These are phyloP conservation scores for Apteryx mantelli DNA, from an alignment of 2,113 vertebrate genomes.

Conservation along the genomic window DNA sequence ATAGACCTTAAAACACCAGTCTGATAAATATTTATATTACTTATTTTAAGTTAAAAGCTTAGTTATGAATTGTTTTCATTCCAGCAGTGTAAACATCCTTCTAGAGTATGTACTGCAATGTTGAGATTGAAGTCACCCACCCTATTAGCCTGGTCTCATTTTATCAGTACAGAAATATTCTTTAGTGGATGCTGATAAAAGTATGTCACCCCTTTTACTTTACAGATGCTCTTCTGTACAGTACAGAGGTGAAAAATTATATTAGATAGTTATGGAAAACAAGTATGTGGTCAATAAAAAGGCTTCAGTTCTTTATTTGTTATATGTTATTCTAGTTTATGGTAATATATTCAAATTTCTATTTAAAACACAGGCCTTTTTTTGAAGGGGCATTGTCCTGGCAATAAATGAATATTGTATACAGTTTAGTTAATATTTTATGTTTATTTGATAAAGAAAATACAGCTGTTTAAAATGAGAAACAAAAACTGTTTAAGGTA, in stretches of 20 bases:
- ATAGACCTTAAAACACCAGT: slow-evolving; percentile 50
- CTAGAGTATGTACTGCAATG: slow-evolving; percentile 19
- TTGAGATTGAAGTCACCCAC: slow-evolving; percentile 35
- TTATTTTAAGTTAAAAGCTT: slow-evolving; percentile 72
- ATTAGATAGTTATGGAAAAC: background rate
- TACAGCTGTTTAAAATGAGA: slow-evolving; percentile 62
- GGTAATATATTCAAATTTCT: no score
- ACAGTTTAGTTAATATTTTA: slow-evolving; percentile 66
- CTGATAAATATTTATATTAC: slow-evolving; percentile 69
- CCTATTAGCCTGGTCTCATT: slow-evolving; percentile 29
- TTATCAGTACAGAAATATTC: slow-evolving; percentile 44
- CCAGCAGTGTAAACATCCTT: slow-evolving; percentile 68
- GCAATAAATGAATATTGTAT: slow-evolving; percentile 30
- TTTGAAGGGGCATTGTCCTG: background rate
- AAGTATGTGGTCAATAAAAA: background rate
- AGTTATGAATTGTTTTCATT: slow-evolving; percentile 70
- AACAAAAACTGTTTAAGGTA: slow-evolving; percentile 78
- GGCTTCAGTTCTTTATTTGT: background rate
- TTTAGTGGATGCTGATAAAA: slow-evolving; percentile 14
- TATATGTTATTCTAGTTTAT: background rate
- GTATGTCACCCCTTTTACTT: background rate
- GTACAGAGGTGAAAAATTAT: background rate
- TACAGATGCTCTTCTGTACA: background rate
- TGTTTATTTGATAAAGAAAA: slow-evolving; percentile 72
- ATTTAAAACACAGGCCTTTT: background rate